These are phyloP conservation scores for Pseudotriccus pelzelni DNA, from an alignment of 2,797 vertebrate genomes.

Conservation along the genomic window DNA sequence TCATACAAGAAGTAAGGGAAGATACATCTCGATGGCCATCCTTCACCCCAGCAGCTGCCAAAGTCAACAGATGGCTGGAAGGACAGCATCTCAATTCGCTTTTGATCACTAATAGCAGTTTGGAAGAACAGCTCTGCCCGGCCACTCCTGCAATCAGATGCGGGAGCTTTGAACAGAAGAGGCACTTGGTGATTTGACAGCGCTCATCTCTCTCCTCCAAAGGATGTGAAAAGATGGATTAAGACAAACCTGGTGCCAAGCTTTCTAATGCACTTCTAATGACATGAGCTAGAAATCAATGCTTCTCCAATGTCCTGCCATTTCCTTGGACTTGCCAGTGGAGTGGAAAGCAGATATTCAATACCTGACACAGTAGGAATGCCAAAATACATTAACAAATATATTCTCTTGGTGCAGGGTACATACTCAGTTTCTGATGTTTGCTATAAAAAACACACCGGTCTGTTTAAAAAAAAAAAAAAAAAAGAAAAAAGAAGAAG, in stretches of 20 bases:
- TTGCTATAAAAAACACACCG: not conserved
- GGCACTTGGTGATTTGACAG: not conserved
- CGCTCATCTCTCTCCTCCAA: not conserved
- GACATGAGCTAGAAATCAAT: not conserved
- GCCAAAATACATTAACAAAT: not conserved
- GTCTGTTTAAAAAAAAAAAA: too few relatives aligned
- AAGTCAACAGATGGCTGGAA: not conserved
- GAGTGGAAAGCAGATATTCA: conserved; percentile 52
- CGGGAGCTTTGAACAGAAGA: not conserved
- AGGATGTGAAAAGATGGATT: conserved; percentile 14
- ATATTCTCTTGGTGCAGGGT: not conserved
- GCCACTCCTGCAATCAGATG: not conserved
- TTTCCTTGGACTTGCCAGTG: not conserved
- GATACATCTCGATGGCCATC: not conserved
- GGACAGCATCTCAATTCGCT: not conserved
- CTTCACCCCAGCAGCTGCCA: not conserved
- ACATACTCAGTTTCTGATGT: not conserved
- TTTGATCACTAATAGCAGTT: not conserved
- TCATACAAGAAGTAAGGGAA: not conserved
- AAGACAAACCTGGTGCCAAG: conserved; percentile 43
- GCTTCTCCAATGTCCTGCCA: not conserved
- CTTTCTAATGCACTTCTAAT: conserved; percentile 34
- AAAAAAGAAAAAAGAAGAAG: too few relatives aligned
- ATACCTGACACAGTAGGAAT: not conserved
- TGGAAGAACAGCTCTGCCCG: not conserved